Conservation (phyloP, 2,888 invertebrate genomes). For the Clusia tigrina region DNA sequence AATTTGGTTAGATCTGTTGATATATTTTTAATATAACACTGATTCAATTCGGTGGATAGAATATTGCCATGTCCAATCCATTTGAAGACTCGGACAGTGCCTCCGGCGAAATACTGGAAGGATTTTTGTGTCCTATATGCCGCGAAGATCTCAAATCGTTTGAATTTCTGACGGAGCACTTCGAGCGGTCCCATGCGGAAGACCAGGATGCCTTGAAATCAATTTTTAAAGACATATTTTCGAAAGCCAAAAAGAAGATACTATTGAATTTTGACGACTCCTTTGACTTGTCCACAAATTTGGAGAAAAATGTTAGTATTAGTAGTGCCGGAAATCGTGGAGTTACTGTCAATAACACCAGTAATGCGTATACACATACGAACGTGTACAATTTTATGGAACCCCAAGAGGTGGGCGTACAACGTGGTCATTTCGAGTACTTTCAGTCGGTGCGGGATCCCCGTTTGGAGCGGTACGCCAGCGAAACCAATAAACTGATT, state of each 20-base stretch:
- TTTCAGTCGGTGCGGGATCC: slow-evolving; percentile 77
- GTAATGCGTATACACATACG: slow-evolving; percentile 45
- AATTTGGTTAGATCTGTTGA: no score
- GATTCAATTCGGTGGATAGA: no score
- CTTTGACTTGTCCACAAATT: slow-evolving; percentile 68
- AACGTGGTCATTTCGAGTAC: slow-evolving; percentile 73
- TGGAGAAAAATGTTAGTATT: slow-evolving; percentile 67
- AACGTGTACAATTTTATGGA: slow-evolving; percentile 55
- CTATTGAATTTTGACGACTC: slow-evolving; percentile 76
- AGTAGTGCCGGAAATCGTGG: slow-evolving; percentile 33
- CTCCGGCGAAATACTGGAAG: slow-evolving; percentile 79
- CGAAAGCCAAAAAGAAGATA: slow-evolving; percentile 90
- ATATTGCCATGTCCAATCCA: slow-evolving; percentile 59
- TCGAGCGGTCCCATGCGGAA: slow-evolving; percentile 87
- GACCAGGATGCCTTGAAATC: slow-evolving; percentile 84
- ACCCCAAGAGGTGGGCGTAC: slow-evolving; percentile 64
- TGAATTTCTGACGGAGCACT: slow-evolving; percentile 83
- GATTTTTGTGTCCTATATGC: slow-evolving; percentile 95
- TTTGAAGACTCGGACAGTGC: slow-evolving; percentile 57
- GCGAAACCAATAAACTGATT: slow-evolving; percentile 94
- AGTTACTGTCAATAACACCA: slow-evolving; percentile 18
- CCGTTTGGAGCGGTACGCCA: slow-evolving; percentile 85
- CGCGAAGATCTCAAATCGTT: slow-evolving; percentile 88
- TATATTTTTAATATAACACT: no score
- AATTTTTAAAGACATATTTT: slow-evolving; percentile 79